Evolutionary conservation across 2,797 vertebrate species (phyloP), one percentile per base, ranked within the genome.

Genomic region (Notoglanidium macrostoma): DNA sequence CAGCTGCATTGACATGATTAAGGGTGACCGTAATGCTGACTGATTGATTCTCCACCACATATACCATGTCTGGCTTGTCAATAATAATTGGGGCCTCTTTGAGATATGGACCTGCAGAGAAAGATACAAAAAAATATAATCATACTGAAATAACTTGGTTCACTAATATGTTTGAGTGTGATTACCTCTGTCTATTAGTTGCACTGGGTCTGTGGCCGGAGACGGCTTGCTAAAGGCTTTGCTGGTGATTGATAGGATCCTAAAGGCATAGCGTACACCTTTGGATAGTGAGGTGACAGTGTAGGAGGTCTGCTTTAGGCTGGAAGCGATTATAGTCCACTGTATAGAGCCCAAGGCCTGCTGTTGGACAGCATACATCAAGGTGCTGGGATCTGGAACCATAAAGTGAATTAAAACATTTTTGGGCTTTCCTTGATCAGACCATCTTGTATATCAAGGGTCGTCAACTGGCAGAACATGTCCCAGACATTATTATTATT

Each of bases 161-260:
- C 2, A 67, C n/a, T 83, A 32, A 32, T 81, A 46, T 84, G 46
- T 54, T 59, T 44, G 74, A 29, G 73, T 70, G 78, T 67, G 21
- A 91, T 91, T 91, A 98, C 97, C 98, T 79, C 93, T 93, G 84
- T 99, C 97, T 90, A 98, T 90, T 11, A 99, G 96, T 91, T 97
- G 96, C 72, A 97, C 93, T 0, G 96, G 96, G 8, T 98, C 97
- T 0, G 97, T 97, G n/a, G 96, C 87, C 0, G 94, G 90, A 0
- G 97, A 99, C 0, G 98, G 98, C 77, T 98, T 99, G 96, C 98
- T 99, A 94, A 97, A 98, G 88, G 96, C 96, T 92, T 98, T 98
- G 87, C 96, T 93, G 3, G 97, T 98, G 90, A 97, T 95, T 0
- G 97, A 98, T 91, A 99, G 95, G 89, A 99, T 95, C 65, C 98